A percentile compares a stretch with the other conserved stretches of the same genome.
These are phyloP conservation scores for Ametastegia equiseti DNA, from an alignment of 2,888 invertebrate species.

Conservation along the genomic window DNA sequence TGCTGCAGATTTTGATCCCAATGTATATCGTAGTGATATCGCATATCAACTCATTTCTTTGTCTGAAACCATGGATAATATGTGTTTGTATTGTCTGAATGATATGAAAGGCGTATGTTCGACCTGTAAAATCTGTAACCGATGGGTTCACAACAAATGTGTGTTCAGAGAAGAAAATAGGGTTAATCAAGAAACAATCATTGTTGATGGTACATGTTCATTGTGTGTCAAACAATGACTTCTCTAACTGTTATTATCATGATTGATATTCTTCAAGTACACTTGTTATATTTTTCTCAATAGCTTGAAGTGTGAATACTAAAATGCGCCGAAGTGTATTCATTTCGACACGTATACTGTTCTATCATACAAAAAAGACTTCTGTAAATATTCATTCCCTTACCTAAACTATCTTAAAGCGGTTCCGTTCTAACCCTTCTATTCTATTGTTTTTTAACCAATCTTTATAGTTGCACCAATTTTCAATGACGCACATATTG, in stretches of 20 bases:
- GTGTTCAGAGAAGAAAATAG: not conserved
- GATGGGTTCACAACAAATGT: not conserved
- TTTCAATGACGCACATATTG: too few species aligned
- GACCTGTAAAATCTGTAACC: not conserved
- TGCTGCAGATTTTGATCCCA: not conserved
- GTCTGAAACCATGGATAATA: constrained; percentile 4
- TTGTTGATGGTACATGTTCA: constrained; percentile 1
- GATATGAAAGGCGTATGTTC: not conserved
- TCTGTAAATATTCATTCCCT: too few species aligned
- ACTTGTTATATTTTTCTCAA: not conserved
- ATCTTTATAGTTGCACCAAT: too few species aligned
- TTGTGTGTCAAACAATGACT: not conserved
- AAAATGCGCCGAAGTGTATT: not conserved
- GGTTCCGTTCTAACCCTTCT: too few species aligned
- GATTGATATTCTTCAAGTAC: not conserved
- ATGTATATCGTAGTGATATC: constrained; percentile 4
- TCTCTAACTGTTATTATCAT: not conserved
- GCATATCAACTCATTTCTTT: constrained; percentile 11
- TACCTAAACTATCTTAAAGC: too few species aligned
- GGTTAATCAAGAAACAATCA: not conserved
- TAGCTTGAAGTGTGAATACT: not conserved
- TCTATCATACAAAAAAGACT: too few species aligned
- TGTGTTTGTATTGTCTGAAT: not conserved
- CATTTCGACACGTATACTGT: not conserved
- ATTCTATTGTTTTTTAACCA: too few species aligned